Evolutionary conservation across 2,888 invertebrate genomes (phyloP).

Genomic region (Temnothorax rugatulus): DNA sequence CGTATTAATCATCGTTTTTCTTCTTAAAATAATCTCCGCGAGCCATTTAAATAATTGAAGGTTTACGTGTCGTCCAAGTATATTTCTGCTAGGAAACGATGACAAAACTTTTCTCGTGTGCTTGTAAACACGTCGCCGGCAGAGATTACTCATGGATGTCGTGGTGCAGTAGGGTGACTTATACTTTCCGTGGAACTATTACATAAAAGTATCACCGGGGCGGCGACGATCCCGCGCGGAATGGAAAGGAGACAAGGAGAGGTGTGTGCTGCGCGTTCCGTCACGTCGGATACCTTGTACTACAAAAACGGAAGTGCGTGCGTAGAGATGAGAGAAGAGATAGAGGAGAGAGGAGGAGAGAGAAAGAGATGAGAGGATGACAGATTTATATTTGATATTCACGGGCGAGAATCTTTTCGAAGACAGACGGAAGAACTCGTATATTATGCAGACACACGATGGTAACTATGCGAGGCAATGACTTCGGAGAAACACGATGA

Average conservation of each 20-base stretch:
- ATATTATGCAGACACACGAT: slow-evolving; percentile 27
- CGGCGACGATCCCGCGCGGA: background rate
- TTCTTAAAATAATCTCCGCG: slow-evolving; percentile 22
- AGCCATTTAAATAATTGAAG: slow-evolving; percentile 36
- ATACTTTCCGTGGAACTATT: slow-evolving; percentile 46
- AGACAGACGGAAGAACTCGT: slow-evolving; percentile 14
- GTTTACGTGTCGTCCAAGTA: slow-evolving; percentile 33
- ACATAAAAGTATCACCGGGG: slow-evolving; percentile 40
- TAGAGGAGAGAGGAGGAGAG: background rate
- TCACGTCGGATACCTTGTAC: slow-evolving; percentile 12
- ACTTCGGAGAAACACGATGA: slow-evolving; percentile 5
- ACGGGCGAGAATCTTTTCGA: background rate
- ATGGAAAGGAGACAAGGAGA: slow-evolving; percentile 5
- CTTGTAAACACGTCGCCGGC: slow-evolving; percentile 46
- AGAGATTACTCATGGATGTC: slow-evolving; percentile 48
- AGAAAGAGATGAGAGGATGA: slow-evolving; percentile 21
- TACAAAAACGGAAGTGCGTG: slow-evolving; percentile 5
- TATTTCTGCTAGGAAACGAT: slow-evolving; percentile 44
- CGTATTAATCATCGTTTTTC: slow-evolving; percentile 16
- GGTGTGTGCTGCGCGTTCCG: background rate
- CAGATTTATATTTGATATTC: slow-evolving; percentile 42
- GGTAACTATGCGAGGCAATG: slow-evolving; percentile 8
- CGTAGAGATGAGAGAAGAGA: slow-evolving; percentile 3
- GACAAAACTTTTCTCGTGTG: slow-evolving; percentile 51
- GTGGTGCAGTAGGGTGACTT: slow-evolving; percentile 31